Evolutionary conservation across 2,797 vertebrate species (phyloP).

Genomic region (Spea hammondii): DNA sequence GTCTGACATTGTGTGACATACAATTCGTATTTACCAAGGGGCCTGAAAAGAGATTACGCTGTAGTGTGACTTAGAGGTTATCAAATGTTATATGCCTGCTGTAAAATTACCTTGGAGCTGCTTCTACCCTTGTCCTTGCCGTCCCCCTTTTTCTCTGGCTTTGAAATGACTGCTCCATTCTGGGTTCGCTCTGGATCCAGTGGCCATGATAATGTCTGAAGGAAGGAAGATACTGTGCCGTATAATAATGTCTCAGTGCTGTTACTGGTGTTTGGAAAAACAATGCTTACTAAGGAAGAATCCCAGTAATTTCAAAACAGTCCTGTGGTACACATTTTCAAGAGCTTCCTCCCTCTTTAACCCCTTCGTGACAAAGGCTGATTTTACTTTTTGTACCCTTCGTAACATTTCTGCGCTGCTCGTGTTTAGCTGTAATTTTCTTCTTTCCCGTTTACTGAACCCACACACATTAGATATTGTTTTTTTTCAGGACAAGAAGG

Average conservation of each 20-base stretch:
- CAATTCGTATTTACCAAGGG: not conserved
- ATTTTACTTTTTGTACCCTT: too few species aligned
- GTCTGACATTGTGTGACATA: not conserved
- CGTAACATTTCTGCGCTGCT: too few species aligned
- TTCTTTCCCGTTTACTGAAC: too few species aligned
- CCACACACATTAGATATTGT: too few species aligned
- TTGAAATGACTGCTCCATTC: conserved; percentile 3
- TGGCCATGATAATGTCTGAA: conserved; percentile 76
- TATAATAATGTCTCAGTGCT: not conserved
- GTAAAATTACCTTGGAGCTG: conserved; percentile 22
- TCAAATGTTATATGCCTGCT: not conserved
- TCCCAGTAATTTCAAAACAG: too few species aligned
- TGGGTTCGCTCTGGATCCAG: conserved; percentile 44
- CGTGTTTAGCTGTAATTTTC: too few species aligned
- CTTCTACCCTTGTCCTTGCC: conserved; percentile 52
- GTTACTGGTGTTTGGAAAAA: too few species aligned
- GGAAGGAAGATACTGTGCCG: not conserved
- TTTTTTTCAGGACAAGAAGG: too few species aligned
- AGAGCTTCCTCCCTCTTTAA: too few species aligned
- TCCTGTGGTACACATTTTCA: too few species aligned
- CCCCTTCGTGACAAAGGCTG: too few species aligned
- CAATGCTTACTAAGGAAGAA: too few species aligned
- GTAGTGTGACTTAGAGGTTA: not conserved
- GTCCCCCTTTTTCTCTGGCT: conserved; percentile 59
- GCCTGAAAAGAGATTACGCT: not conserved